These are phyloP conservation scores for Engystomops pustulosus DNA, from an alignment of 2,113 vertebrate genomes.

Conservation along the genomic window DNA sequence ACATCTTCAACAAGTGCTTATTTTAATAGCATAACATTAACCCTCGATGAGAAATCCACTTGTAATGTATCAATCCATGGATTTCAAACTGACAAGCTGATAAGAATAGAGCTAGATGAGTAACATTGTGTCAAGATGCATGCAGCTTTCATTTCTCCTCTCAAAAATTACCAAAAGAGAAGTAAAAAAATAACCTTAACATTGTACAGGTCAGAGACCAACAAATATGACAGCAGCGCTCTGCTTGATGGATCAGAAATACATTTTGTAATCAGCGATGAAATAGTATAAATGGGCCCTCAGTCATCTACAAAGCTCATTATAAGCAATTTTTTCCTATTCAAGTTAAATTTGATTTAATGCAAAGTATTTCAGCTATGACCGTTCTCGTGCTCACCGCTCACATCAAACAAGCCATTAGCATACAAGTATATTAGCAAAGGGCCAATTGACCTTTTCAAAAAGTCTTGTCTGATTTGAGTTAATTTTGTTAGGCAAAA, in stretches of 20 bases:
- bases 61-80: background rate
- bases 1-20: background rate
- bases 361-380: constrained; percentile 63
- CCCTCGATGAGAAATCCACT: background rate
- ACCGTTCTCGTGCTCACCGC: constrained; percentile 60
- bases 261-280: constrained; percentile 52
- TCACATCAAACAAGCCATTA: constrained; percentile 64
- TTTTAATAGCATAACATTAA: constrained; percentile 21
- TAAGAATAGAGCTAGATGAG: background rate
- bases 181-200: background rate
- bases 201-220: constrained; percentile 49
- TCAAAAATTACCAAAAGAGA: constrained; percentile 3
- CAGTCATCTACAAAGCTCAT: constrained; percentile 62
- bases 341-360: constrained; percentile 65
- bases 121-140: constrained; percentile 11
- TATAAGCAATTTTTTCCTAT: constrained; percentile 64
- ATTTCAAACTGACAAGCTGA: background rate
- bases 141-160: background rate
- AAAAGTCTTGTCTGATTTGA: constrained; percentile 62
- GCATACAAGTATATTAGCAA: constrained; percentile 55
- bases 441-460: constrained; percentile 67
- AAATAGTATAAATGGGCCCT: constrained; percentile 57
- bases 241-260: constrained; percentile 48
- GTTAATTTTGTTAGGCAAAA: constrained; percentile 64
- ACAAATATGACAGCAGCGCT: constrained; percentile 29